phyloP scores from a whole-genome alignment of 2,888 invertebrate genomes.

The Agrochola lychnidis region DNA sequence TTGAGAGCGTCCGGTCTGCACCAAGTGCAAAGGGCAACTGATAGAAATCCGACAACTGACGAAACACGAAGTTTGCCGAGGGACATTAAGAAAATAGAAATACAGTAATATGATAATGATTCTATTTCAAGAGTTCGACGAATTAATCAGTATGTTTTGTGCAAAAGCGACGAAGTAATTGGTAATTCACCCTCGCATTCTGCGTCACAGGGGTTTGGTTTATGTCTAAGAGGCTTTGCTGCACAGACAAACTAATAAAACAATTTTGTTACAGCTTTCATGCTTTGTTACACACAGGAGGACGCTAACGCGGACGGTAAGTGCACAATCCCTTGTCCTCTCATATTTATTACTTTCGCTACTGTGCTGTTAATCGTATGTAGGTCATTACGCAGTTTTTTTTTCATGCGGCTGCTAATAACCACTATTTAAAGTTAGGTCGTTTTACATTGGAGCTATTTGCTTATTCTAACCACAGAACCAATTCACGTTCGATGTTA shows the following conservation, averaged over 20 bases:
- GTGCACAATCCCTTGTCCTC: conserved; percentile 76
- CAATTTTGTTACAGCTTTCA: conserved; percentile 95
- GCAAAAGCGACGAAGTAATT: conserved; percentile 33
- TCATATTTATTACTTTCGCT: conserved; percentile 77
- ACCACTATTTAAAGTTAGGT: conserved; percentile 80
- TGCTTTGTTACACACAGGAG: conserved; percentile 98
- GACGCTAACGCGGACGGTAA: conserved; percentile 97
- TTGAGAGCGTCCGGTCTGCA: no score
- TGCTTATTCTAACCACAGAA: conserved; percentile 84
- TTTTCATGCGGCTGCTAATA: conserved; percentile 86
- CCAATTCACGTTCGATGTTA: conserved; percentile 64
- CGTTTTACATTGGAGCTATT: conserved; percentile 80
- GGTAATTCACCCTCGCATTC: conserved; percentile 47
- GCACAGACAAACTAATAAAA: conserved; percentile 74
- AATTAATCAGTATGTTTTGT: conserved; percentile 51
- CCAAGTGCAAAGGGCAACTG: no score
- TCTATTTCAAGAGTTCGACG: conserved; percentile 43
- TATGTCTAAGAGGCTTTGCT: conserved; percentile 57
- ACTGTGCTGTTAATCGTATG: conserved; percentile 83
- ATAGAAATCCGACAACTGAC: no score
- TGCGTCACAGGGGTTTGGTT: conserved; percentile 59
- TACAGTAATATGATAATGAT: conserved; percentile 52
- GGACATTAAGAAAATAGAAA: no score
- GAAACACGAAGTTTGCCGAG: no score
- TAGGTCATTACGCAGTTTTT: conserved; percentile 84